phyloP scores from a whole-genome alignment of 2,113 vertebrate genomes.

The Platysternon megacephalum region DNA sequence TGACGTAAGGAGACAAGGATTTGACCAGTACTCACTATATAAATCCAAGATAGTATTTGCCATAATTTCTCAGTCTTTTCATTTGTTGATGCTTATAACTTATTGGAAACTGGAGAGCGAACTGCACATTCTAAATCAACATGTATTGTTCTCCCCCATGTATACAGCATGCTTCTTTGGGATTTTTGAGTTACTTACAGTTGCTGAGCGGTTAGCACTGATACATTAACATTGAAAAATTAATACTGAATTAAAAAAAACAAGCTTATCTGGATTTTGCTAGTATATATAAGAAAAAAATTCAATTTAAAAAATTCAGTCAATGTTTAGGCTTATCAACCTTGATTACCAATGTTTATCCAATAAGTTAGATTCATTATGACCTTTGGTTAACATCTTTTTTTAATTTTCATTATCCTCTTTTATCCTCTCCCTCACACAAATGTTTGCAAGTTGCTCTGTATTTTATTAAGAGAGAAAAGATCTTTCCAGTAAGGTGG shows the following conservation, averaged over 20 bases:
- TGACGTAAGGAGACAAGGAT: neutral
- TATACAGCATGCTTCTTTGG: neutral
- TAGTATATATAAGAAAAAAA: neutral
- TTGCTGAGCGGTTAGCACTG: neutral
- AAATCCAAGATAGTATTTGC: neutral
- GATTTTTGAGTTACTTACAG: neutral
- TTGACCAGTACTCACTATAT: neutral
- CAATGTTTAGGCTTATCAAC: neutral
- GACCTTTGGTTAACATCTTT: neutral
- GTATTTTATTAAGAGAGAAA: neutral
- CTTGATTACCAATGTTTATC: neutral
- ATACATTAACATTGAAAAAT: neutral
- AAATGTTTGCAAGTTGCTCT: neutral
- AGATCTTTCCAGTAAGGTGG: neutral
- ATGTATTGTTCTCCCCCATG: neutral
- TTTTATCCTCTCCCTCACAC: neutral
- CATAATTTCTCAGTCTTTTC: neutral
- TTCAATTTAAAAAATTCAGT: neutral
- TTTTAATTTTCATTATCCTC: neutral
- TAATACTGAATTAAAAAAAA: neutral
- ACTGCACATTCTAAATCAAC: neutral
- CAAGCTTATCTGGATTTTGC: neutral
- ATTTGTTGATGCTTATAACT: neutral
- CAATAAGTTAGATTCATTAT: neutral
- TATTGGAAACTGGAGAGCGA: neutral